Base-by-base conservation (phyloP, 2,888 invertebrate genomes). In the Lasius platythorax region DNA sequence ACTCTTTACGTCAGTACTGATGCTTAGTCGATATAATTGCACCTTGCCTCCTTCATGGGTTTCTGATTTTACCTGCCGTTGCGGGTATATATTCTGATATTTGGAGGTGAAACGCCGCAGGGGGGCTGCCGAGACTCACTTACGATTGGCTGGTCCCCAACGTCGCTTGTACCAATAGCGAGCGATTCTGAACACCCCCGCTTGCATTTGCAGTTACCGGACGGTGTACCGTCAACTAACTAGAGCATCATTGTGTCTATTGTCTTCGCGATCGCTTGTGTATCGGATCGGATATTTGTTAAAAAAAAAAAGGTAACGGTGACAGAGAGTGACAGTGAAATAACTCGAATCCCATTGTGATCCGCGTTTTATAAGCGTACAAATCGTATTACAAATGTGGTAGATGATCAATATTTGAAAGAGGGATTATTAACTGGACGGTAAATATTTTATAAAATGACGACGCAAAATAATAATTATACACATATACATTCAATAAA, bases 161-260 rank as follows among this genome's bases (percentile, higher is more conserved):
- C 87, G 86, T 86, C 75, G 87, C 87, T 87, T 86, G 91, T 91
- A 89, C 94, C 94, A 94, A 94, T 94, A 81, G 92, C 90, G 92
- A 88, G 81, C 90, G 87, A 87, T 91, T 89, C 88, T 87, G 85
- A 85, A 88, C 90, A 92, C 90, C 90, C 90, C 86, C 83, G 64
- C 78, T 87, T 84, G 86, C 84, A 91, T 92, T 93, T 91, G 87
- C 91, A 87, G 83, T 91, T 88, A 91, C 90, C 85, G 90, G 88
- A 90, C 88, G 91, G 87, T 87, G 87, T 85, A 88, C 87, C 83
- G 85, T 90, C 83, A 76, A 83, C 89, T 83, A 92, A 91, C 92
- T 89, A 92, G 93, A 93, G 89, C 94, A 94, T 94, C 94, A 93
- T 89, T 92, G 85, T 90, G 85, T 89, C 90, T 88, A 93, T 94